Evolutionary conservation across 2,797 vertebrate species (phyloP).

Genomic region (Fratercula arctica): DNA sequence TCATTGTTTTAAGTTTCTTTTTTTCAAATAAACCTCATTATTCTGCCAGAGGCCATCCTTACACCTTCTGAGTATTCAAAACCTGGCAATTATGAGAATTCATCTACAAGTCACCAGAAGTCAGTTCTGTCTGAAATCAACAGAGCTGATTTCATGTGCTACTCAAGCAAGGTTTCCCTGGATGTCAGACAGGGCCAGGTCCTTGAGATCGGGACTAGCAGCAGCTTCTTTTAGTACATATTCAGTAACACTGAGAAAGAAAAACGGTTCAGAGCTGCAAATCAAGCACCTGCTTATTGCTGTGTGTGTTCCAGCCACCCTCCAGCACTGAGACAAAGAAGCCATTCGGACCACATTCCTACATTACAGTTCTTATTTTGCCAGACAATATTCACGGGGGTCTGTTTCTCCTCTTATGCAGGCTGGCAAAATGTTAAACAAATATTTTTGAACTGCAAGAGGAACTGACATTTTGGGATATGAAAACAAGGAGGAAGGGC

Average conservation of each 20-base stretch:
- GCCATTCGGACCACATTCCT: constrained; percentile 35
- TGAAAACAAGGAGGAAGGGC: constrained; percentile 38
- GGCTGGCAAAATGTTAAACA: constrained; percentile 58
- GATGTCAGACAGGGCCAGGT: neutral
- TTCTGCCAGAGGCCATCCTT: neutral
- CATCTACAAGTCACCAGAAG: neutral
- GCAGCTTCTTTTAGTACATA: neutral
- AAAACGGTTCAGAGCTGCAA: neutral
- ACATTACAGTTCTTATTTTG: constrained; percentile 1
- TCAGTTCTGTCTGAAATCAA: neutral
- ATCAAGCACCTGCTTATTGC: constrained; percentile 46
- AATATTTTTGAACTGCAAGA: constrained; percentile 56
- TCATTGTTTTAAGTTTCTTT: neutral
- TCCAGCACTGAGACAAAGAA: constrained; percentile 33
- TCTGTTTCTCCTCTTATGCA: constrained; percentile 49
- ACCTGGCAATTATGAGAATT: neutral
- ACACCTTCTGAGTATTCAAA: neutral
- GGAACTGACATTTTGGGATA: constrained; percentile 26
- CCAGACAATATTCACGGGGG: constrained; percentile 47
- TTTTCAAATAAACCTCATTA: neutral
- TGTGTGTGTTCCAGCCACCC: constrained; percentile 15
- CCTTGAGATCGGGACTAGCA: neutral
- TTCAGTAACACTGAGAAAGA: neutral
- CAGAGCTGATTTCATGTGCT: neutral
- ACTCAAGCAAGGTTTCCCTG: neutral